Evolutionary conservation across 2,113 vertebrate species (phyloP), one percentile per base, ranked within the genome.

Genomic region (Sylvia atricapilla): DNA sequence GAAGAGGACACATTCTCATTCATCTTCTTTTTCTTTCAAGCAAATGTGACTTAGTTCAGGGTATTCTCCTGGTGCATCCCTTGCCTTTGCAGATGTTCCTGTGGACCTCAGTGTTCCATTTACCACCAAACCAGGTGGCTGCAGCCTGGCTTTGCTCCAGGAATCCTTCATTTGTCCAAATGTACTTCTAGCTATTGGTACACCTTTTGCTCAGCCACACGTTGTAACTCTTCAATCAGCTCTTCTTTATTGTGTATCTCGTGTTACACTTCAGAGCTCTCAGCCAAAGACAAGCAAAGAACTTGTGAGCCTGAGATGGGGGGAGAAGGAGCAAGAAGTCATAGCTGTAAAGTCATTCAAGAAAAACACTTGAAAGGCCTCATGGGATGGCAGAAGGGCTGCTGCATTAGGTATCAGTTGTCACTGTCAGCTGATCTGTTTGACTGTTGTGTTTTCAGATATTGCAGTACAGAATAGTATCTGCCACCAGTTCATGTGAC

Each of bases 151-250:
- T 96, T 43, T 67, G 28, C 77, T 84, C 78, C 79, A 83, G 63
- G 59, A 78, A 77, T n/a, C 90, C 88, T 91, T 87, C 85, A 87
- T 97, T 93, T 95, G 88, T 52, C 41, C 82, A 87, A 82, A 90
- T 52, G 22, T 82, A 67, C 31, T 89, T 93, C 87, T 84, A 90
- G 64, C 20, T 87, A 15, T 82, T 49, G 6, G 62, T 68, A 68
- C 96, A 81, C 49, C 50, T 93, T 91, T 94, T 92, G 87, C 72
- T 83, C 70, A 87, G 23, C 11, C 56, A 53, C 69, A 90, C 12
- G 1, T 35, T 88, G 13, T 94, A 93, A 62, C 50, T 86, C 75
- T 52, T 96, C 77, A 95, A 89, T 89, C 64, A 86, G 53, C 46
- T 73, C 30, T 80, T 95, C 80, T 93, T 96, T 82, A 94, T 84